Conservation (phyloP, 2,113 vertebrate genomes). For the Marmota monax region DNA sequence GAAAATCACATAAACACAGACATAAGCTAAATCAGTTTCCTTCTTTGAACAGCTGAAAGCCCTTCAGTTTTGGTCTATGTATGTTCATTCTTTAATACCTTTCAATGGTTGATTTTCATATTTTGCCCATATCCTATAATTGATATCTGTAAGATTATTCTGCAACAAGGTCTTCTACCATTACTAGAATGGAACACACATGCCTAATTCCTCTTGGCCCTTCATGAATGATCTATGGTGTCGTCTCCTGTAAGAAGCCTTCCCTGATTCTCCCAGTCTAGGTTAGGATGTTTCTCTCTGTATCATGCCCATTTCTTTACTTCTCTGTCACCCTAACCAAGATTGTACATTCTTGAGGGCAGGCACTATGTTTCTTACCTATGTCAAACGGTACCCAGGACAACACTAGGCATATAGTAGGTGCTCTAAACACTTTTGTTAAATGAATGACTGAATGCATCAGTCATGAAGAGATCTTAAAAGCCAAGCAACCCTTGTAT, state of each 20-base stretch:
- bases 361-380: background rate
- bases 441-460: constrained; percentile 2
- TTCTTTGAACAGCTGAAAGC: background rate
- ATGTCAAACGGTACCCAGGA: background rate
- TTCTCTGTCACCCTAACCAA: background rate
- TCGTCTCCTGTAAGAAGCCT: background rate
- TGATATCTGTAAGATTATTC: background rate
- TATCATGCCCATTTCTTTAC: background rate
- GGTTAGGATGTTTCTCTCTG: background rate
- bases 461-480: background rate
- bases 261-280: background rate
- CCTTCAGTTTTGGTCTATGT: background rate
- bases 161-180: background rate
- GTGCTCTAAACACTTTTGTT: background rate
- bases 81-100: background rate
- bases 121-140: background rate
- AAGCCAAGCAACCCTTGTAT: background rate
- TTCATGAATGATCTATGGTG: background rate
- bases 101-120: background rate
- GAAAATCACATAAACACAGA: background rate
- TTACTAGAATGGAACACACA: background rate
- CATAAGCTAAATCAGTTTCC: background rate
- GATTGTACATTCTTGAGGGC: background rate
- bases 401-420: background rate
- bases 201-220: background rate